Evolutionary conservation across 2,888 invertebrate species (phyloP).

Genomic region (Drosophila anomalata): DNA sequence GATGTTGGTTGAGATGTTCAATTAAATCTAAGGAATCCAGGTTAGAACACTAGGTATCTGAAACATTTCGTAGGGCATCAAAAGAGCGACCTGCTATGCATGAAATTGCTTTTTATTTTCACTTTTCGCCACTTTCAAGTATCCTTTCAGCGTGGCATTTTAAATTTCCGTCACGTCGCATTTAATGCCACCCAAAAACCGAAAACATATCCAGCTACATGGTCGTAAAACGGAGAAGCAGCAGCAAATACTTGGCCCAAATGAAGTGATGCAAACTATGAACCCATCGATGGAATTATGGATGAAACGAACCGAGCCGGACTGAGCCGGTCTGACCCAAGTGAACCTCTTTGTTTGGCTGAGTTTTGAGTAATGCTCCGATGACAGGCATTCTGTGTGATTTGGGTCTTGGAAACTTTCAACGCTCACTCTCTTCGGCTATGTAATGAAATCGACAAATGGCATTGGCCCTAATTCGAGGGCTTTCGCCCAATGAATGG

Average conservation of each 20-base stretch:
- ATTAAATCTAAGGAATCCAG: neutral
- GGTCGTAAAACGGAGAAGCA: constrained; percentile 52
- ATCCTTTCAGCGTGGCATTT: constrained; percentile 27
- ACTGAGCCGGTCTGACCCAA: constrained; percentile 24
- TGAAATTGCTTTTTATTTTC: neutral
- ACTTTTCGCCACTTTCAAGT: constrained; percentile 7
- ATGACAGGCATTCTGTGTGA: constrained; percentile 42
- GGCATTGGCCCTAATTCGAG: constrained; percentile 29
- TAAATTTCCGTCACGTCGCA: constrained; percentile 57
- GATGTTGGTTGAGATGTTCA: neutral
- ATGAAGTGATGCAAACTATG: constrained; percentile 33
- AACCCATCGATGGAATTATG: constrained; percentile 15
- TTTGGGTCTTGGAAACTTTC: constrained; percentile 30
- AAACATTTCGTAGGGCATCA: neutral
- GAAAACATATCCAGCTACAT: constrained; percentile 45
- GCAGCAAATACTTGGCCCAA: constrained; percentile 22
- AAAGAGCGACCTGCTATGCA: neutral
- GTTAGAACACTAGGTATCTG: neutral
- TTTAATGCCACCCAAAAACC: constrained; percentile 53
- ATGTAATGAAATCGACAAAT: constrained; percentile 28
- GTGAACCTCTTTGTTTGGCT: constrained; percentile 39
- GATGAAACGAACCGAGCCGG: constrained; percentile 5
- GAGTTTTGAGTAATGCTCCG: constrained; percentile 40
- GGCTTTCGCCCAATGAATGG: constrained; percentile 8
- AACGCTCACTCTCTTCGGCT: constrained; percentile 30